Percentiles rank a stretch among this genome's conserved stretches.
Evolutionary conservation across 2,888 invertebrate species (phyloP).

Genomic region (Mantis religiosa): DNA sequence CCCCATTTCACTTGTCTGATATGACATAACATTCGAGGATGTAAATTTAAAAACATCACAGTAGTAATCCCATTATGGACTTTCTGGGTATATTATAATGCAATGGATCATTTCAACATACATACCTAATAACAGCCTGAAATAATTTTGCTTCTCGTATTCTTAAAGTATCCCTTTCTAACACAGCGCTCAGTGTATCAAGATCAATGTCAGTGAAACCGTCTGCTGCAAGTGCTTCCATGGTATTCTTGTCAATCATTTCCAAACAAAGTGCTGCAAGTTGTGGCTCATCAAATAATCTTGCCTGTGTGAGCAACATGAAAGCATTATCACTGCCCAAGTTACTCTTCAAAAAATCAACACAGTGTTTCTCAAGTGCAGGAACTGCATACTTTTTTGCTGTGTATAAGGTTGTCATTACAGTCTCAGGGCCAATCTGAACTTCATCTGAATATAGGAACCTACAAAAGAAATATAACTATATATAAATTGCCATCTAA

Average conservation of each 20-base stretch:
- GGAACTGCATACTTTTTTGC: conserved; percentile 86
- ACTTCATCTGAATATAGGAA: conserved; percentile 79
- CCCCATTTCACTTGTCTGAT: no score
- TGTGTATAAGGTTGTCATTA: conserved; percentile 81
- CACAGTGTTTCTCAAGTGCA: conserved; percentile 76
- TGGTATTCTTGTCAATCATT: conserved; percentile 78
- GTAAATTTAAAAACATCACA: no score
- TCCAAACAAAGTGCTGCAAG: conserved; percentile 76
- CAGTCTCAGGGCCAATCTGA: conserved; percentile 77
- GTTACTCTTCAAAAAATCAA: conserved; percentile 70
- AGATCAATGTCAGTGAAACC: conserved; percentile 78
- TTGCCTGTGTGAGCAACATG: conserved; percentile 69
- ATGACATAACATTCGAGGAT: no score
- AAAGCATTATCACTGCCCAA: conserved; percentile 80
- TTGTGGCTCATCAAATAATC: conserved; percentile 78
- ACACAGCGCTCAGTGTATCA: conserved; percentile 69
- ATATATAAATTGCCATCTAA: background rate
- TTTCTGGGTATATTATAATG: no score
- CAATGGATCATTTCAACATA: background rate
- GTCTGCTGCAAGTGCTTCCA: conserved; percentile 73
- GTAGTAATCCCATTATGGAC: no score
- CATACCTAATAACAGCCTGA: conserved; percentile 59
- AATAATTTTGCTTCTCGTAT: conserved; percentile 76
- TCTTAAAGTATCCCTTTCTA: conserved; percentile 73
- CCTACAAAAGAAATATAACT: conserved; percentile 30